phyloP scores from a whole-genome alignment of 1,140 invertebrate genomes.

The Eupristina koningsbergeri region DNA sequence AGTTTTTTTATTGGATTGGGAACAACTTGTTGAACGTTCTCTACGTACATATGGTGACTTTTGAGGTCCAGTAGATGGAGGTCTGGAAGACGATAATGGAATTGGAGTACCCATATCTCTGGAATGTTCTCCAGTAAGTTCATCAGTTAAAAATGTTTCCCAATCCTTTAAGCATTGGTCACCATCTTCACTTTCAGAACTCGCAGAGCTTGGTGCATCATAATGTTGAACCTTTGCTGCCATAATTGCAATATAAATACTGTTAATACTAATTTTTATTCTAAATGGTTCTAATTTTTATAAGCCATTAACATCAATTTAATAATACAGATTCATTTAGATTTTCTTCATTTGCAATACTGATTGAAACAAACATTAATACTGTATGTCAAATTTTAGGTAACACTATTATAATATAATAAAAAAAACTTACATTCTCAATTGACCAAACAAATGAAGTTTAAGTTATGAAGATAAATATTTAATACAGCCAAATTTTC shows the following conservation, averaged over 20 bases:
- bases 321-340: constrained; percentile 25
- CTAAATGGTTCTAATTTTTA: constrained; percentile 8
- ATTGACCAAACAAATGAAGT: constrained; percentile 22
- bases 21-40: constrained; percentile 87
- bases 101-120: constrained; percentile 73
- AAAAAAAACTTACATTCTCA: constrained; percentile 35
- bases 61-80: constrained; percentile 81
- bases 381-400: neutral
- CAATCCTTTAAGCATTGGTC: constrained; percentile 75
- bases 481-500: constrained; percentile 35
- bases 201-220: constrained; percentile 86
- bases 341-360: constrained; percentile 36
- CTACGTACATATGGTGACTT: constrained; percentile 83
- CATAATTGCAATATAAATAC: constrained; percentile 69
- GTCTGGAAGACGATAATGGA: constrained; percentile 75
- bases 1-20: constrained; percentile 82
- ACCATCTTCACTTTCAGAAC: constrained; percentile 81
- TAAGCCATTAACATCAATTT: constrained; percentile 29
- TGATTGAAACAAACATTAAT: constrained; percentile 23
- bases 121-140: constrained; percentile 68
- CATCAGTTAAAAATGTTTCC: constrained; percentile 77
- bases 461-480: constrained; percentile 18
- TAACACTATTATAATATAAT: constrained; percentile 12
- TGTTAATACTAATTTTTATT: constrained; percentile 14
- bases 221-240: constrained; percentile 80